Conservation (phyloP, 1,140 invertebrate genomes). For the Ceratina japonica region DNA sequence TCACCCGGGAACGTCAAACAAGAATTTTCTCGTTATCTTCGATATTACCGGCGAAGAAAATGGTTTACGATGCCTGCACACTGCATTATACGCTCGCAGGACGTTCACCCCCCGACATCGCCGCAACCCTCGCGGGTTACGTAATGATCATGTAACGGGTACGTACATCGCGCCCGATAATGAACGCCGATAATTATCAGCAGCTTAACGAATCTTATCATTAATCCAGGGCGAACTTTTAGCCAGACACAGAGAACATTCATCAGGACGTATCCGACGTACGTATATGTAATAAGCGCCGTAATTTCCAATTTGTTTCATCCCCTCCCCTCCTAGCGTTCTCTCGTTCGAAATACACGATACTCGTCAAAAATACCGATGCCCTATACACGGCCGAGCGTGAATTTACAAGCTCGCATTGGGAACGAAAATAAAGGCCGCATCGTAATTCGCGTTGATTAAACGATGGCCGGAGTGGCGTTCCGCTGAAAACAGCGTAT, state of each 20-base stretch:
- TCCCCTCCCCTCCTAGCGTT: too few species aligned
- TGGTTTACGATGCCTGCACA: not conserved
- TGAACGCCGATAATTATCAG: not conserved
- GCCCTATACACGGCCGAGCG: not conserved
- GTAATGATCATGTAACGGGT: not conserved
- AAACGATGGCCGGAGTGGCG: not conserved
- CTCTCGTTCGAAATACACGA: not conserved
- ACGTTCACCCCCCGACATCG: too few species aligned
- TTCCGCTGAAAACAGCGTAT: not conserved
- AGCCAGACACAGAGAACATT: not conserved
- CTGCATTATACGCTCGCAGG: too few species aligned
- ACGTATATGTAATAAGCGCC: not conserved
- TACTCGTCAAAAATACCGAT: not conserved
- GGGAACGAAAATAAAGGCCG: not conserved
- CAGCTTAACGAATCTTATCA: not conserved
- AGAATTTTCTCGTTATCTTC: constrained; percentile 5
- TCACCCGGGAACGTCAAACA: constrained; percentile 10
- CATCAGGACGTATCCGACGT: not conserved
- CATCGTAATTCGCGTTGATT: not conserved
- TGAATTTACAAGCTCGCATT: not conserved
- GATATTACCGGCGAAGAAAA: not conserved
- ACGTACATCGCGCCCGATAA: not conserved
- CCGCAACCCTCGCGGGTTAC: not conserved
- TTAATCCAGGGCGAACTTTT: not conserved
- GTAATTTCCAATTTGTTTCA: not conserved